Base-by-base conservation (phyloP, 2,113 vertebrate species). In the Etheostoma cragini region DNA sequence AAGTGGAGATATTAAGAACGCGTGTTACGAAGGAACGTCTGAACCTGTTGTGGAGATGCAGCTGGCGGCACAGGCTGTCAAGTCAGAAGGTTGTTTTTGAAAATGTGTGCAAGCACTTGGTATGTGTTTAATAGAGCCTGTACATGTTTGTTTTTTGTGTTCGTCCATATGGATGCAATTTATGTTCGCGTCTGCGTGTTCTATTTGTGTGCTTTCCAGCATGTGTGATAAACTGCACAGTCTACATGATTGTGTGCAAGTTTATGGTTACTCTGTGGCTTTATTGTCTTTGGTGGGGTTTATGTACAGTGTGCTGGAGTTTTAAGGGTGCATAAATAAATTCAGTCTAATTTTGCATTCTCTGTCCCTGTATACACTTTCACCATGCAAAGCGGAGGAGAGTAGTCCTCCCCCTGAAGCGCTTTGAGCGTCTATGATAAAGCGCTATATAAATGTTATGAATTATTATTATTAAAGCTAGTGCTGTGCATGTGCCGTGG, bases 121-220 rank as follows among this genome's bases (percentile, higher is more conserved):
- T 76, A 38, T 54, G 68, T 80, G 81, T 72, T 91, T 78, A 78
- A 84, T 75, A 72, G 67, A 71, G 82, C 53, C 49, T 62, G 56
- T 86, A 53, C 72, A 83, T 54, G 56, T 61, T 83, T 62, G 86
- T 78, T 68, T 62, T 87, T 78, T 74, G 56, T 74, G 19, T 69
- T 74, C 46, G 16, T 75, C 71, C 89, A 89, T 71, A 83, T 88
- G 86, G 76, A 78, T 78, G 11, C 61, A 81, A 65, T 90, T 85
- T 84, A 15, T 47, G 63, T 52, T 49, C 3, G 15, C 46, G 14
- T 68, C 52, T 77, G 60, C 60, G 33, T 26, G 82, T 16, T 78
- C 10, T 74, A 16, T 56, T 49, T 77, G 56, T 53, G 26, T 16
- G 24, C 47, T 64, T 53, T 68, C 21, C 54, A 53, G 35, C 47